These are phyloP conservation scores for Maconellicoccus hirsutus DNA, from an alignment of 1,140 invertebrate genomes.

Conservation along the genomic window DNA sequence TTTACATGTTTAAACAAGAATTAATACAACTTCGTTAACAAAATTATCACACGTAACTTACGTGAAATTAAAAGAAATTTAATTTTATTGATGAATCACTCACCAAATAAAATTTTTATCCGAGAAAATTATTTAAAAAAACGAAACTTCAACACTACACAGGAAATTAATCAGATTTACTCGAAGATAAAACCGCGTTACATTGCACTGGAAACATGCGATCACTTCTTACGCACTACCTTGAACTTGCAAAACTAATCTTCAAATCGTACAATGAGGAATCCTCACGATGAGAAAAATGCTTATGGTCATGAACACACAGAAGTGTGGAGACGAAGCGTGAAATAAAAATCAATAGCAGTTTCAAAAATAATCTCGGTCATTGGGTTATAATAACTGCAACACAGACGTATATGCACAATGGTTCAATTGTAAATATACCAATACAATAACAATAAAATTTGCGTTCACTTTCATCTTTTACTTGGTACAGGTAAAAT, in stretches of 20 bases:
- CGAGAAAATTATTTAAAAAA: no score
- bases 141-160: no score
- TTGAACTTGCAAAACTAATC: constrained; percentile 20
- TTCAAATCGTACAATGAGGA: background rate
- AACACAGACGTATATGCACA: constrained; percentile 1
- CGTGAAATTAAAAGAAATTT: no score
- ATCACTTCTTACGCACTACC: background rate
- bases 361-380: constrained; percentile 1
- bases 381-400: constrained; percentile 21
- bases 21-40: no score
- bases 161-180: no score
- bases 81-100: no score
- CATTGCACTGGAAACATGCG: background rate
- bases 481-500: background rate
- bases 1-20: no score
- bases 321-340: background rate
- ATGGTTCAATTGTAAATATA: constrained; percentile 11
- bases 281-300: background rate
- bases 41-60: no score
- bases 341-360: constrained; percentile 5
- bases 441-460: background rate
- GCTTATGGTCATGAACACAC: background rate
- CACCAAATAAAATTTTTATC: no score
- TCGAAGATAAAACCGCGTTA: no score
- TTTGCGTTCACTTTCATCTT: constrained; percentile 19